Percentiles rank a stretch among this genome's conserved stretches.
phyloP scores from a whole-genome alignment of 2,113 vertebrate genomes.

The Gallinago jamesoni region DNA sequence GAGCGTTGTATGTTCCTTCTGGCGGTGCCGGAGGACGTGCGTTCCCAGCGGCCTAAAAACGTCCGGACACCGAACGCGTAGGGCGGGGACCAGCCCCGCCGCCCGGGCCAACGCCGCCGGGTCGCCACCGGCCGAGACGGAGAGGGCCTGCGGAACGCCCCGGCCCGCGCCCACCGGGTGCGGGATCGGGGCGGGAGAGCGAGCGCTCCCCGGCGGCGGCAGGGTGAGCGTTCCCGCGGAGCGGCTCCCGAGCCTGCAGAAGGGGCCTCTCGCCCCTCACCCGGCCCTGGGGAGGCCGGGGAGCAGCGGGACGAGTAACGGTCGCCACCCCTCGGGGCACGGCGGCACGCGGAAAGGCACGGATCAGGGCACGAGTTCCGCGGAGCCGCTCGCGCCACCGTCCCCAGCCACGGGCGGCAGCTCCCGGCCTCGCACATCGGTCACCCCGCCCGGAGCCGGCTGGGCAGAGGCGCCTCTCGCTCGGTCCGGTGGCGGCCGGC shows the following conservation, averaged over 20 bases:
- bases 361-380: not conserved
- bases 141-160: not conserved
- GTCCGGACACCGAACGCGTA: not conserved
- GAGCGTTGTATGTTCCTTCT: too few species aligned
- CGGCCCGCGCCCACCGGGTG: not conserved
- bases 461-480: not conserved
- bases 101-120: not conserved
- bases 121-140: not conserved
- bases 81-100: not conserved
- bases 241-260: too few species aligned
- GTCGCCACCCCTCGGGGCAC: not conserved
- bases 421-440: too few species aligned
- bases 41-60: rapidly evolving
- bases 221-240: not conserved
- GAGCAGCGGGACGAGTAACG: not conserved
- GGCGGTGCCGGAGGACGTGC: rapidly evolving
- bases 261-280: too few species aligned
- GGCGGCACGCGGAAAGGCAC: not conserved
- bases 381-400: not conserved
- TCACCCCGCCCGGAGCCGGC: not conserved
- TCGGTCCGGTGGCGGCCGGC: not conserved
- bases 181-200: not conserved
- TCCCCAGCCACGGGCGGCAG: not conserved
- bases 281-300: too few species aligned
- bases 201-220: not conserved